Base-by-base conservation (phyloP, 2,113 vertebrate species). In the Todiramphus saurophagus region DNA sequence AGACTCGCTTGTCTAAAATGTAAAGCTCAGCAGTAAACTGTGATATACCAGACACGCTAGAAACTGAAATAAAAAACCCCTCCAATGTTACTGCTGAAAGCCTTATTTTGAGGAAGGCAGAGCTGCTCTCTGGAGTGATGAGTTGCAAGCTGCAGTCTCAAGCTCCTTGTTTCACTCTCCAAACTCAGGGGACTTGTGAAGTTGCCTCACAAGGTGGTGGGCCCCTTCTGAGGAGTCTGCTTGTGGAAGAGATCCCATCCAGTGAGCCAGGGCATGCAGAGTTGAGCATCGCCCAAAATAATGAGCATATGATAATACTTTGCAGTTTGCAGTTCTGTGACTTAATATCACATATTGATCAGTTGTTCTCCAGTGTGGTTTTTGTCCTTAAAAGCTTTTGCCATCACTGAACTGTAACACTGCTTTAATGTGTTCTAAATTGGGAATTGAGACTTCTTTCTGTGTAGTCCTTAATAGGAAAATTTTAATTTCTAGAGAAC, bases 401-500 rank as follows among this genome's bases (percentile, higher is more conserved):
- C 68, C 18, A 25, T 27, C 11, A 6, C 28, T 64, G 62, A 94
- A 31, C 28, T 82, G 51, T 73, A 80, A 50, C 41, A 7, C 28
- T 78, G 79, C 16, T 91, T 83, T 80, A 76, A 68, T 50, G 44
- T 43, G 73, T 43, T 93, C 79, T 92, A 91, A 86, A 93, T 95
- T 66, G 46, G 83, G 69, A 95, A 83, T 86, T 83, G 90, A 93
- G 82, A 85, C 88, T 96, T 96, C 53, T 83, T 41, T 86, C 80
- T 43, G 17, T 83, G 69, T 88, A 87, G 60, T 64, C 66, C 35
- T 78, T 82, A 82, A 96, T 87, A 43, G 39, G 68, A 70, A 91
- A 95, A 72, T 4, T 20, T 20, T 87, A 28, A 86, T 83, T 93
- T 94, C 63, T 77, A 86, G 85, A 70, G 55, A 78, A 87, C 31